phyloP scores from a whole-genome alignment of 2,888 invertebrate genomes.

The Seira ritae region DNA sequence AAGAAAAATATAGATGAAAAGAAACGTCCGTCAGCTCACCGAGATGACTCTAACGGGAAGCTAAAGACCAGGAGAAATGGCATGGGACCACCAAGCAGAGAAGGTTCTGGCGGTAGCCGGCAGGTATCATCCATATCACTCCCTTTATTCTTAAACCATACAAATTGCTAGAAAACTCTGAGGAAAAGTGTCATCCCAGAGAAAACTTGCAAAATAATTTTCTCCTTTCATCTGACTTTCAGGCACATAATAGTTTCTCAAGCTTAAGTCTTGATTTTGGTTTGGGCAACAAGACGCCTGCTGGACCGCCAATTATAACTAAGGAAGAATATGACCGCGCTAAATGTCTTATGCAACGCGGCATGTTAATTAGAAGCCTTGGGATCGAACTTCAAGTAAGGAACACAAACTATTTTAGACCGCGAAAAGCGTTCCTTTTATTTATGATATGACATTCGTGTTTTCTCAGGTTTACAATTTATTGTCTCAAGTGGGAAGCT shows the following conservation, averaged over 20 bases:
- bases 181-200: too few relatives aligned
- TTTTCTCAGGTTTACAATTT: conserved; percentile 64
- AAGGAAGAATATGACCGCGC: conserved; percentile 85
- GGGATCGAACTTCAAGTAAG: conserved; percentile 82
- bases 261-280: conserved; percentile 52
- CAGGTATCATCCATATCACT: neutral
- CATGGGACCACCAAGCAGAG: neutral
- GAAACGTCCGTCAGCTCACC: conserved; percentile 59
- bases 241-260: conserved; percentile 48
- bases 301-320: conserved; percentile 77
- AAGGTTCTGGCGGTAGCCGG: neutral
- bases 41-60: neutral
- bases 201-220: too few relatives aligned
- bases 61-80: neutral
- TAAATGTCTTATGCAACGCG: conserved; percentile 81
- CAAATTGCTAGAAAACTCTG: neutral
- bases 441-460: neutral
- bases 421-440: too few relatives aligned
- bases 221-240: neutral
- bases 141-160: neutral
- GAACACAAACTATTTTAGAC: neutral
- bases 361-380: conserved; percentile 83
- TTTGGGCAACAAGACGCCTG: conserved; percentile 50
- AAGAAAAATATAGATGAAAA: conserved; percentile 68
- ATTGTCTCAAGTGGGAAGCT: conserved; percentile 65